Conservation (phyloP, 2,113 vertebrate genomes). For the Lontra canadensis region DNA sequence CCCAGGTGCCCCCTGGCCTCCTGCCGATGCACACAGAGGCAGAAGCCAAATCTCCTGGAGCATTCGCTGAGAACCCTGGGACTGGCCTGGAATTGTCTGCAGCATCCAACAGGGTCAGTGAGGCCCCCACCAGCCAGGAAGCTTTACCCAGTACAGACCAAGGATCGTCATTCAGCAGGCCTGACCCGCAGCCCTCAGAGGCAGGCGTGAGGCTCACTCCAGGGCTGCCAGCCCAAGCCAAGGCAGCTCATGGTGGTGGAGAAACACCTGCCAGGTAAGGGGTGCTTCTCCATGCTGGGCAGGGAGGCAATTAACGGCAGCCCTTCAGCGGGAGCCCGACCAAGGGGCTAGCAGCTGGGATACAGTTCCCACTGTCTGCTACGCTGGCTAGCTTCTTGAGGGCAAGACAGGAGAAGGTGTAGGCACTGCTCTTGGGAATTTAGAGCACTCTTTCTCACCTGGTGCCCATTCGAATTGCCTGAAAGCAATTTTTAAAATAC, state of each 20-base stretch:
- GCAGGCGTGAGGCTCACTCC: not conserved
- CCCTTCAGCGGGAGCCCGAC: rapidly evolving
- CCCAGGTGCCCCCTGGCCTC: not conserved
- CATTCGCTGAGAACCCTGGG: not conserved
- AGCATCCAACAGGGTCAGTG: not conserved
- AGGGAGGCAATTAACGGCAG: too few species aligned
- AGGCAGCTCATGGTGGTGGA: not conserved
- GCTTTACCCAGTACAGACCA: not conserved
- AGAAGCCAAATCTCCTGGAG: not conserved
- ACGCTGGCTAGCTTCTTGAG: not conserved
- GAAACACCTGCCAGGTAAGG: constrained; percentile 47
- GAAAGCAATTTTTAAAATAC: not conserved
- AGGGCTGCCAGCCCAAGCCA: not conserved
- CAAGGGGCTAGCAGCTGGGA: not conserved
- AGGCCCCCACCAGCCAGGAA: not conserved
- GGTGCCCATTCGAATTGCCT: not conserved
- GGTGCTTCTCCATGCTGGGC: not conserved
- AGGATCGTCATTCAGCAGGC: not conserved
- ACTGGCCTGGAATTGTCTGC: not conserved
- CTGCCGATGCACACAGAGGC: not conserved
- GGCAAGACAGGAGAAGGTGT: not conserved
- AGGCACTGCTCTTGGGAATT: not conserved
- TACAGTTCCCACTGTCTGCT: not conserved
- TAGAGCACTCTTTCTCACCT: not conserved
- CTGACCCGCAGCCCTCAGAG: not conserved